A percentile compares a stretch with the other conserved stretches of the same genome.
Evolutionary conservation across 2,113 vertebrate genomes (phyloP).

Genomic region (Osmerus eperlanus): DNA sequence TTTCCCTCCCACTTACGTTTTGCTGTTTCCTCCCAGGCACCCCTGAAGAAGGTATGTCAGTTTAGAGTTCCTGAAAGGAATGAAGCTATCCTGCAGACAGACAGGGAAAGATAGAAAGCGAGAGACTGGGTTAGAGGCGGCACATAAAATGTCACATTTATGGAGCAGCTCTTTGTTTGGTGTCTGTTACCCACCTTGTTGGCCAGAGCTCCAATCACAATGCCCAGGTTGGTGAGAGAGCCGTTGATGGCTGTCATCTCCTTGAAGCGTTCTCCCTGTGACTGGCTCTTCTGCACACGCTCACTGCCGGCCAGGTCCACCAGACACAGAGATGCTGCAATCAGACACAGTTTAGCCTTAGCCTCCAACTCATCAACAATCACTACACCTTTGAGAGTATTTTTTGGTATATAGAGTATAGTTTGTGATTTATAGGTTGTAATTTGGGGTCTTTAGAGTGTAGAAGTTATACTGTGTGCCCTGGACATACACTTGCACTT

Average conservation of each 20-base stretch:
- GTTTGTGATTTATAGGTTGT: too few relatives aligned
- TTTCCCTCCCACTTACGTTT: slow-evolving; percentile 73
- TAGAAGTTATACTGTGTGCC: too few relatives aligned
- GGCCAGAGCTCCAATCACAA: slow-evolving; percentile 88
- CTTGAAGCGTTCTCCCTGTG: slow-evolving; percentile 87
- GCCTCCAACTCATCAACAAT: too few relatives aligned
- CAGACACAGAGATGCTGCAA: slow-evolving; percentile 85
- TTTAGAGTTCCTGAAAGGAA: slow-evolving; percentile 96
- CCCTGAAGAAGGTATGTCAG: slow-evolving; percentile 95
- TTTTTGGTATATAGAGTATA: too few relatives aligned
- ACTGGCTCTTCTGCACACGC: slow-evolving; percentile 86
- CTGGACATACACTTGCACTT: slow-evolving; percentile 75
- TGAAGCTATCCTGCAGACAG: slow-evolving; percentile 77
- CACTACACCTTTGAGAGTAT: too few relatives aligned
- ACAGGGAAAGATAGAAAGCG: neutral
- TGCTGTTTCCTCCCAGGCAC: slow-evolving; percentile 91
- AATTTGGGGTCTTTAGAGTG: too few relatives aligned
- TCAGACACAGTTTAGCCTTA: neutral
- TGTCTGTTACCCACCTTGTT: slow-evolving; percentile 64
- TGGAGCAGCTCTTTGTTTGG: neutral
- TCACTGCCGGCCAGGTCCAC: slow-evolving; percentile 95
- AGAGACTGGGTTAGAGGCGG: neutral
- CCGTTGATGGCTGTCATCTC: slow-evolving; percentile 96
- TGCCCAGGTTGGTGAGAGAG: slow-evolving; percentile 88
- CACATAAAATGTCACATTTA: neutral